Evolutionary conservation across 2,888 invertebrate species (phyloP).

Genomic region (Parochlus steinenii): DNA sequence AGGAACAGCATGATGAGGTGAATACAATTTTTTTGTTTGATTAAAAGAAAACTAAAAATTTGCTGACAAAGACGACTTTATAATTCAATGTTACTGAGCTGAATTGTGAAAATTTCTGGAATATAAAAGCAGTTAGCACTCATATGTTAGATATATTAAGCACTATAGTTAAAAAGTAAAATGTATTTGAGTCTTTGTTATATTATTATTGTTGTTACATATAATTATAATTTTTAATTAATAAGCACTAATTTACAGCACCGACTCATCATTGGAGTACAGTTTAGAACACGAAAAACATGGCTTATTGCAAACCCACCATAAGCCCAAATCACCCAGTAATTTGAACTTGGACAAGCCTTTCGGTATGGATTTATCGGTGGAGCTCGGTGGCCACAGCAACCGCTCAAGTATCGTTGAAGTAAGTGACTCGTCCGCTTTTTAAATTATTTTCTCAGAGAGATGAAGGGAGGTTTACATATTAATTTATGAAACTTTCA

Average conservation of each 20-base stretch:
- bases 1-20: slow-evolving; percentile 21
- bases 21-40: not conserved
- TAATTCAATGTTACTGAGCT: no score
- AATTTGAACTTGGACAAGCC: slow-evolving; percentile 33
- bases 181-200: slow-evolving; percentile 9
- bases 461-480: no score
- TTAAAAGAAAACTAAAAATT: not conserved
- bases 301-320: not conserved
- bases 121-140: slow-evolving; percentile 28
- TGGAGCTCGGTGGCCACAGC: slow-evolving; percentile 39
- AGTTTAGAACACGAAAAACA: slow-evolving; percentile 10
- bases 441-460: no score
- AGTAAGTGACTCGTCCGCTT: no score
- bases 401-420: slow-evolving; percentile 40
- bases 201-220: slow-evolving; percentile 3
- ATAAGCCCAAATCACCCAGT: slow-evolving; percentile 31
- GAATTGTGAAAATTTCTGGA: no score
- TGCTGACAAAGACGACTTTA: no score
- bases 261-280: slow-evolving; percentile 19
- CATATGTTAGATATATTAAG: slow-evolving; percentile 21
- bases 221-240: slow-evolving; percentile 25
- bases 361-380: slow-evolving; percentile 37
- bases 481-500: no score
- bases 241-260: slow-evolving; percentile 42
- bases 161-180: not conserved